Percentiles rank a stretch among this genome's conserved stretches.
phyloP scores from a whole-genome alignment of 2,113 vertebrate genomes.

The Triplophysa rosa region DNA sequence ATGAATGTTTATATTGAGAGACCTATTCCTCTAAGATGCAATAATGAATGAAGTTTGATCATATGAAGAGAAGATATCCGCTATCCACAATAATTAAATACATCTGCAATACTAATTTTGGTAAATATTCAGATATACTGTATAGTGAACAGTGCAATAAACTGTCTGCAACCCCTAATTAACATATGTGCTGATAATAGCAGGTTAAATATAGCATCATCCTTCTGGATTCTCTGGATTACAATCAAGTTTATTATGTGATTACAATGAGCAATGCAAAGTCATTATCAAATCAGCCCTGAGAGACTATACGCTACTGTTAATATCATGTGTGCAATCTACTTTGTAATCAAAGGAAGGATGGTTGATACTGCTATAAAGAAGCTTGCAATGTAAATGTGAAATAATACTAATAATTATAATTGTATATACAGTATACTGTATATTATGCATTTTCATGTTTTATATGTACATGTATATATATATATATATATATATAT shows the following conservation, averaged over 20 bases:
- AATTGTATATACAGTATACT: no score
- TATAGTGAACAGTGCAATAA: background rate
- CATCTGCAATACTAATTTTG: no score
- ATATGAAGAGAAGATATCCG: background rate
- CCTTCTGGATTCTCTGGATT: background rate
- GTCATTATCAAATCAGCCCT: background rate
- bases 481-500: no score
- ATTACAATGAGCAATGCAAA: background rate
- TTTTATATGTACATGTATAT: no score
- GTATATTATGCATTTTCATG: no score
- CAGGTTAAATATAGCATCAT: background rate
- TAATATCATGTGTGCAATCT: background rate
- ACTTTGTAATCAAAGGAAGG: background rate
- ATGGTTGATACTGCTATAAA: background rate
- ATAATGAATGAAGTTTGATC: background rate
- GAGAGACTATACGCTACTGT: background rate
- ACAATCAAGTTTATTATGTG: background rate
- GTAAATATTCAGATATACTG: background rate
- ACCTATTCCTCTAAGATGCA: background rate
- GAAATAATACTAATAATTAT: background rate
- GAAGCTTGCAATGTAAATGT: background rate
- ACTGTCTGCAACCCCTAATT: background rate
- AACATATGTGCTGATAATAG: background rate
- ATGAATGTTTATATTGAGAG: background rate
- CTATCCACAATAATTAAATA: no score